Evolutionary conservation across 2,797 vertebrate species (phyloP).

Genomic region (Phylloscopus collybita): DNA sequence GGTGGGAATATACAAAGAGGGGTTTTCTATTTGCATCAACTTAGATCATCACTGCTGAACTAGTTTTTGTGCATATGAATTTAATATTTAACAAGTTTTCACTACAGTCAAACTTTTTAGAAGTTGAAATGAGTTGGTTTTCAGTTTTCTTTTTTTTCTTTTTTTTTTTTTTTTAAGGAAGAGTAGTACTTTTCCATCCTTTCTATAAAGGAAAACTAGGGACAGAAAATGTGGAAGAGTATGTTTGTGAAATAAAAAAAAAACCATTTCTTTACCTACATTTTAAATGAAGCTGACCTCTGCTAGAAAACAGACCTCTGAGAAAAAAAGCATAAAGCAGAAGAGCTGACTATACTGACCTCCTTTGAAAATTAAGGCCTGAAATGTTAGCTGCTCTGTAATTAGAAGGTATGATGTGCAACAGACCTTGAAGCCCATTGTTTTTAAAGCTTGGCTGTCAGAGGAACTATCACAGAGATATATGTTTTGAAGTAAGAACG

Average conservation of each 20-base stretch:
- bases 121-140: neutral
- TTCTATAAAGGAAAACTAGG: neutral
- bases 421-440: neutral
- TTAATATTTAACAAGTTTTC: neutral
- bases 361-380: neutral
- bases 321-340: neutral
- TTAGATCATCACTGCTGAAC: neutral
- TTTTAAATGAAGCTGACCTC: neutral
- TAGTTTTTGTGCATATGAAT: neutral
- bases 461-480: neutral
- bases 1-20: neutral
- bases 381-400: neutral
- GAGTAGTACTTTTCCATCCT: neutral
- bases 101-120: neutral
- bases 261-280: neutral
- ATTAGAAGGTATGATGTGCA: slow-evolving; percentile 9
- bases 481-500: neutral
- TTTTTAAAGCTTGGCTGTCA: slow-evolving; percentile 8
- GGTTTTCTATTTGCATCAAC: neutral
- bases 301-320: neutral
- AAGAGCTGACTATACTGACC: neutral
- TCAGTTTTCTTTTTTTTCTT: too few relatives aligned
- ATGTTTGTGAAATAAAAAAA: neutral
- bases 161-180: neutral
- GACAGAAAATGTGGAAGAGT: neutral